Conservation (phyloP, 2,888 invertebrate genomes). For the Cosmia trapezina region DNA sequence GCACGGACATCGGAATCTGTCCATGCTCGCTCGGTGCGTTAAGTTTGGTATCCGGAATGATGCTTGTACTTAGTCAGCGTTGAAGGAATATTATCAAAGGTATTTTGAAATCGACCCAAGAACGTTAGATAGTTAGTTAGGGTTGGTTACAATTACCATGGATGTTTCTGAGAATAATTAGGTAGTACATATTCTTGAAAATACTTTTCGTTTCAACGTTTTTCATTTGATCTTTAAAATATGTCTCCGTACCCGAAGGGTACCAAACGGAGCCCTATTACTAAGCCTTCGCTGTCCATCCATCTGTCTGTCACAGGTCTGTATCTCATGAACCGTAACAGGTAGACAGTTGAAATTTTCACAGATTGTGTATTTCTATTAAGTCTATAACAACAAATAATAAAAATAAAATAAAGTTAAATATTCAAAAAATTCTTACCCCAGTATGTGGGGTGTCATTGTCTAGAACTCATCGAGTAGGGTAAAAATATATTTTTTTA, state of each 20-base stretch:
- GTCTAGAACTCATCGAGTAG: too few relatives aligned
- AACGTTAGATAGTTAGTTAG: not conserved
- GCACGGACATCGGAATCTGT: slow-evolving; percentile 33
- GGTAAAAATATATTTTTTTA: too few relatives aligned
- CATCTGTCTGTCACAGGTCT: too few relatives aligned
- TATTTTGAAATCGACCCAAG: slow-evolving; percentile 8
- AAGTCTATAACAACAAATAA: too few relatives aligned
- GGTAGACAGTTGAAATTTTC: too few relatives aligned
- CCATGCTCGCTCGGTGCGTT: slow-evolving; percentile 28
- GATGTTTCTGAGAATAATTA: not conserved
- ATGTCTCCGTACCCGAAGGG: not conserved
- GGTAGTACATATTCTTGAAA: not conserved
- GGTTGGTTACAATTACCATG: not conserved
- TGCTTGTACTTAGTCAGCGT: slow-evolving; percentile 23
- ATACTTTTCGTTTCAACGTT: not conserved
- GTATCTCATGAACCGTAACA: too few relatives aligned
- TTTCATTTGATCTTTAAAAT: not conserved
- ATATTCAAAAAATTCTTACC: too few relatives aligned
- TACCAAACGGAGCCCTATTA: too few relatives aligned
- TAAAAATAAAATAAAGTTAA: too few relatives aligned
- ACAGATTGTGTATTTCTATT: too few relatives aligned
- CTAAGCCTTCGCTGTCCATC: too few relatives aligned
- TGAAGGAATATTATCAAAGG: slow-evolving; percentile 26
- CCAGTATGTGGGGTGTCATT: too few relatives aligned
- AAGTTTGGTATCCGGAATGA: slow-evolving; percentile 40